Evolutionary conservation across 2,888 invertebrate species (phyloP), one percentile per base, ranked within the genome.

Genomic region (Ephialtes manifestator): DNA sequence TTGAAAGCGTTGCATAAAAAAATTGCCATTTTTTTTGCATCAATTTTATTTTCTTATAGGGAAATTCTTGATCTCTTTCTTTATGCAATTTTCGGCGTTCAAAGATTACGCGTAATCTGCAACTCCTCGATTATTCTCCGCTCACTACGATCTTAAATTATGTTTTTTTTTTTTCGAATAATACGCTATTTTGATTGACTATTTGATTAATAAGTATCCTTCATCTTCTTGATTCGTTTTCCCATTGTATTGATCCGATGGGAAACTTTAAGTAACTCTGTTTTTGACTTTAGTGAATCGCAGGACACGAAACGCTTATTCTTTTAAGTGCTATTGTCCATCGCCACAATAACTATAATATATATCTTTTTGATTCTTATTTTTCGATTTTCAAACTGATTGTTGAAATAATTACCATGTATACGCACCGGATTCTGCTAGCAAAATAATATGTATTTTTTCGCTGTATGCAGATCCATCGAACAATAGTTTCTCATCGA

Each of bases 101-200:
- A 4, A 43, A 24, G 15, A 15, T 35, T 28, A 58, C 35, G 35
- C 60, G 43, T 24, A 58, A 43, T 58, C 7, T 43, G 7, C 15
- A 43, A 53, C 53, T 20, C 18, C 43, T 72, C 43, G 8, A 35
- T 53, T 71, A 53, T 53, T 39, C 53, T n/a, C 70, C 75, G 71
- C 31, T 80, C 80, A 68, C 58, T 76, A 60, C 76, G 13, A 74
- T 63, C 74, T 67, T 68, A 72, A 43, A 78, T 74, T 81, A 81
- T 60, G 53, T 80, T n/a, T 70, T 63, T 51, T 63, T 8, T 70
- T 48, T 51, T 53, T 53, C 39, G 55, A 74, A 65, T 74, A 70
- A 76, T 81, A 78, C 35, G 55, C 74, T 79, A 83, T 86, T 87
- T 87, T 87, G 85, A 86, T 87, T 86, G 81, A 85, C 86, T 85